phyloP scores from a whole-genome alignment of 2,888 invertebrate species.

The Polietes domitor region DNA sequence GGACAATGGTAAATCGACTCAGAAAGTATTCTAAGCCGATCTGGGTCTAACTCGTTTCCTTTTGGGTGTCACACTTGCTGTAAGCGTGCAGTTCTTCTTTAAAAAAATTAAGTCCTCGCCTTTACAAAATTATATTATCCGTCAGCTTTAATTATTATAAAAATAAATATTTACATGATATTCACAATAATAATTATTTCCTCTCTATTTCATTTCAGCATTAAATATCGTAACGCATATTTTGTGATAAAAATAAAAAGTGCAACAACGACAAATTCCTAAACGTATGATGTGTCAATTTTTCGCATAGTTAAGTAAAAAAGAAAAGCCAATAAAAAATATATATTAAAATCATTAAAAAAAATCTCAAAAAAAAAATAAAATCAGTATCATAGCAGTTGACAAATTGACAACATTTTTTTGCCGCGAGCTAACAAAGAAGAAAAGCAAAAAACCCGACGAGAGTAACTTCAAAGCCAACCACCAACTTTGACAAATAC shows the following conservation, averaged over 20 bases:
- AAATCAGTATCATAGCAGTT: constrained; percentile 48
- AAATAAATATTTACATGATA: too few relatives aligned
- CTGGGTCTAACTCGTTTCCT: too few relatives aligned
- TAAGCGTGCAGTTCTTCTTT: too few relatives aligned
- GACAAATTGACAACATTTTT: constrained; percentile 57
- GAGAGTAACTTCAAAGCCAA: constrained; percentile 29
- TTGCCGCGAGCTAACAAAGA: constrained; percentile 1
- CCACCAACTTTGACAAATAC: constrained; percentile 50
- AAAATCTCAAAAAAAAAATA: constrained; percentile 34
- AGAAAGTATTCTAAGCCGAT: too few relatives aligned
- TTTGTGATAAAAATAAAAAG: not conserved
- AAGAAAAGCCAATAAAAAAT: constrained; percentile 18
- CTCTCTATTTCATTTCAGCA: not conserved
- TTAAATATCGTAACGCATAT: not conserved
- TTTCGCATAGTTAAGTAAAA: not conserved
- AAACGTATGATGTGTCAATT: constrained; percentile 24
- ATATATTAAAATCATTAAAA: constrained; percentile 23
- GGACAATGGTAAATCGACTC: too few relatives aligned
- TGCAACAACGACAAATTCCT: constrained; percentile 2
- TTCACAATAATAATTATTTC: too few relatives aligned
- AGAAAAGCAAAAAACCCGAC: not conserved
- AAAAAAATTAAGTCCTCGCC: too few relatives aligned
- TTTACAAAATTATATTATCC: too few relatives aligned
- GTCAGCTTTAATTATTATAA: too few relatives aligned
- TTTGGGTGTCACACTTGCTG: too few relatives aligned